Evolutionary conservation across 2,888 invertebrate genomes (phyloP).

Genomic region (Strigamia transsilvanica): DNA sequence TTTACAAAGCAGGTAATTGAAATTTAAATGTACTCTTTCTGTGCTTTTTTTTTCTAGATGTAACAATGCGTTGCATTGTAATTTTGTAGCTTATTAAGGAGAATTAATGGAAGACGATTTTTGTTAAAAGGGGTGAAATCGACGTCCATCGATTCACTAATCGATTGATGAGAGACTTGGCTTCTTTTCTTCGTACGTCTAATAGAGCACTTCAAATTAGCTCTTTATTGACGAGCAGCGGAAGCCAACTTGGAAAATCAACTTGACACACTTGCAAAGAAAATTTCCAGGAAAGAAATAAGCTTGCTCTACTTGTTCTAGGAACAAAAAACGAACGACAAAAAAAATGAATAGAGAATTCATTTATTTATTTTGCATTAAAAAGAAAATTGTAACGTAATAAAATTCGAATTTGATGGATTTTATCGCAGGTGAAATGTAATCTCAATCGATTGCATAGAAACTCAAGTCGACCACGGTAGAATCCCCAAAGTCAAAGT

Average conservation of each 20-base stretch:
- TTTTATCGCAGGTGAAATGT: no score
- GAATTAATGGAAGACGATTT: background rate
- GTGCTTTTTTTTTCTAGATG: no score
- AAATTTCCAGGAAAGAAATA: background rate
- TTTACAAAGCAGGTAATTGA: background rate
- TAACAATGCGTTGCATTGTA: background rate
- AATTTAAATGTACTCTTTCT: background rate
- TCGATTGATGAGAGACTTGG: slow-evolving; percentile 5
- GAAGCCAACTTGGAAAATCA: background rate
- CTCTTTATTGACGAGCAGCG: slow-evolving; percentile 5
- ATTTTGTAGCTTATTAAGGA: background rate
- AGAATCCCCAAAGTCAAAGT: no score
- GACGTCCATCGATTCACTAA: slow-evolving; percentile 9
- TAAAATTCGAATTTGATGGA: no score
- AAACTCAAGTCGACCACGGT: no score
- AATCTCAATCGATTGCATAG: no score
- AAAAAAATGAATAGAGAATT: no score
- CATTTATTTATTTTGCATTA: no score
- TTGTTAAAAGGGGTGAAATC: background rate
- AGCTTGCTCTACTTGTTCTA: no score
- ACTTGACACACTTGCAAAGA: background rate
- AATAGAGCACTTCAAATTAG: slow-evolving; percentile 8
- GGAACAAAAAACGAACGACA: no score
- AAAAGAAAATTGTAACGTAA: no score
- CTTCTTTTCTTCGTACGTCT: background rate